A percentile compares a stretch with the other conserved stretches of the same genome.
Evolutionary conservation across 2,797 vertebrate genomes (phyloP).

Genomic region (Anomalospiza imberbis): DNA sequence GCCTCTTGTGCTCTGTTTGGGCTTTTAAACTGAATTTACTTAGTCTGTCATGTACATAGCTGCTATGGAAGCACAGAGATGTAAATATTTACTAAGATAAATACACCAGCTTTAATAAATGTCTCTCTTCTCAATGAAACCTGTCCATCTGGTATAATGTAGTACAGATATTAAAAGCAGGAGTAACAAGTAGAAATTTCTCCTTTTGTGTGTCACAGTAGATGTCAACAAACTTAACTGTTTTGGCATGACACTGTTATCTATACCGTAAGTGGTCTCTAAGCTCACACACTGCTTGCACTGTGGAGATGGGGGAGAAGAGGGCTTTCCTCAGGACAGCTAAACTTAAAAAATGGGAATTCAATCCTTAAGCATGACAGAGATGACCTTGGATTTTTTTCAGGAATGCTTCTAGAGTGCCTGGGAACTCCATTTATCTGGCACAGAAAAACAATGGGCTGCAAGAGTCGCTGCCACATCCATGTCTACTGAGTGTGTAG

Average conservation of each 20-base stretch:
- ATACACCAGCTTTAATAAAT: not conserved
- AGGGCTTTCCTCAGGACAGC: not conserved
- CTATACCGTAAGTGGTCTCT: not conserved
- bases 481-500: rapidly evolving
- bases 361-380: not conserved
- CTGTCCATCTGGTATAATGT: not conserved
- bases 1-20: not conserved
- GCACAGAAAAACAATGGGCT: not conserved
- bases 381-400: not conserved
- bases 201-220: not conserved
- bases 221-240: not conserved
- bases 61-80: not conserved
- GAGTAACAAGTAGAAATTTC: not conserved
- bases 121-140: not conserved
- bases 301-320: not conserved
- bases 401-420: not conserved
- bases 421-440: not conserved
- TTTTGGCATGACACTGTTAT: not conserved
- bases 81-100: not conserved
- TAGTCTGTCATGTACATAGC: not conserved
- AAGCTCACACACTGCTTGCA: not conserved
- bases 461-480: not conserved
- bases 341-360: not conserved
- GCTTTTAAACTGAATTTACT: not conserved
- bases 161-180: not conserved